A percentile compares a stretch with the other conserved stretches of the same genome.
Conservation (phyloP, 2,888 invertebrate genomes). For the Heliothis peltigera region DNA sequence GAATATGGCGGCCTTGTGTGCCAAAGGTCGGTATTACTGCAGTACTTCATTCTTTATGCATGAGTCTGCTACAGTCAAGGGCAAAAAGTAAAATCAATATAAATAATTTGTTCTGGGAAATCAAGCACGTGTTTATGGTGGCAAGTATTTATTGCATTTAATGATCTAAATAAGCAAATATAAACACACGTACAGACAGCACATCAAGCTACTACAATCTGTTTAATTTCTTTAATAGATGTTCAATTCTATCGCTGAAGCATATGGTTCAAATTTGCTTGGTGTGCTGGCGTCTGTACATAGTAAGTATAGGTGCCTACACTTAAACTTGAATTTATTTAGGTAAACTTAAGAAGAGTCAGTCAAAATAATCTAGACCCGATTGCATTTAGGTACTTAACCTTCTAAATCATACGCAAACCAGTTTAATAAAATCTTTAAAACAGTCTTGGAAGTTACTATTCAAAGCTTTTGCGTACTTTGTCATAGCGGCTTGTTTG, state of each 20-base stretch:
- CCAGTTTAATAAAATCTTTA: constrained; percentile 24
- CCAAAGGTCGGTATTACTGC: constrained; percentile 50
- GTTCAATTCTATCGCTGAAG: no score
- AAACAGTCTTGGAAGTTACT: constrained; percentile 4
- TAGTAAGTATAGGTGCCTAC: no score
- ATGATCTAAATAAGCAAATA: no score
- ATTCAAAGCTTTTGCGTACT: constrained; percentile 18
- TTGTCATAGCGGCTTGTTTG: constrained; percentile 30
- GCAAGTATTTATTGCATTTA: background rate
- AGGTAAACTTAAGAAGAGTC: no score
- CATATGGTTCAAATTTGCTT: no score
- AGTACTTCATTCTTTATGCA: constrained; percentile 52
- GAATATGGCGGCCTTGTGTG: constrained; percentile 32
- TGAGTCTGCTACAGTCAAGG: constrained; percentile 45
- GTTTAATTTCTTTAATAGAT: no score
- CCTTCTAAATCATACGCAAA: background rate
- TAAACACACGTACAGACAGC: no score
- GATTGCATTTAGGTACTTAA: constrained; percentile 2
- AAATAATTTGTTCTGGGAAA: constrained; percentile 32
- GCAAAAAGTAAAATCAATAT: constrained; percentile 39
- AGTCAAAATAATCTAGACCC: background rate
- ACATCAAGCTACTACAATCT: no score
- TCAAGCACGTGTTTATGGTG: constrained; percentile 33
- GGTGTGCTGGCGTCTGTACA: no score
- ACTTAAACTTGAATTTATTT: no score